Evolutionary conservation across 1,140 invertebrate species (phyloP).

Genomic region (Euschistus heros): DNA sequence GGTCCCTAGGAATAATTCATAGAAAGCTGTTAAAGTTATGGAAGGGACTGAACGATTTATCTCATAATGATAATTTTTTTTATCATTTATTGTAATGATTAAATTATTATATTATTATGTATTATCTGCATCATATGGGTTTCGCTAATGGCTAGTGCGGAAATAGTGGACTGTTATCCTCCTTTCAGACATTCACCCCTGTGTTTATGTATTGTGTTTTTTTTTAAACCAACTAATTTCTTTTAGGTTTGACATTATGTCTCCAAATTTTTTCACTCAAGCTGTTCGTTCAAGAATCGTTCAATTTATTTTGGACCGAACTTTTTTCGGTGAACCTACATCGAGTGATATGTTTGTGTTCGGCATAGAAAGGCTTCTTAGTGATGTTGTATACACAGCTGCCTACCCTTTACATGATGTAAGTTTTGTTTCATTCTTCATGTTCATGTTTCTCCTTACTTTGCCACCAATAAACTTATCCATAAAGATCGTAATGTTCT

Average conservation of each 20-base stretch:
- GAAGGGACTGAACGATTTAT: too few species aligned
- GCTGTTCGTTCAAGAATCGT: conserved; percentile 76
- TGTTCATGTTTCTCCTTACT: background rate
- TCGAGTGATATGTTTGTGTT: conserved; percentile 57
- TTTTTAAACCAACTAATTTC: background rate
- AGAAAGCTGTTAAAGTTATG: too few species aligned
- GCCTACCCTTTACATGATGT: conserved; percentile 86
- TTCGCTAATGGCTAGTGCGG: too few species aligned
- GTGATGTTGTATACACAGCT: conserved; percentile 62
- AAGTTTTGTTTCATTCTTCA: conserved; percentile 33
- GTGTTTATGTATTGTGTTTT: background rate
- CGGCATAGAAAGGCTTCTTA: conserved; percentile 70
- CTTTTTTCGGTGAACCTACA: conserved; percentile 48
- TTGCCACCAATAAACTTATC: too few species aligned
- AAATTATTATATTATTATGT: background rate
- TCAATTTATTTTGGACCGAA: conserved; percentile 81
- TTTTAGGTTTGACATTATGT: conserved; percentile 65
- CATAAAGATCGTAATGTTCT: too few species aligned
- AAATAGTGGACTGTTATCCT: background rate
- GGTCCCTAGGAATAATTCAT: too few species aligned
- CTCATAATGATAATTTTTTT: too few species aligned
- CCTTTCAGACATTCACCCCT: background rate
- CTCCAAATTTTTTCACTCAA: conserved; percentile 75
- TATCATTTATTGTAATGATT: too few species aligned
- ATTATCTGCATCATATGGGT: too few species aligned